A percentile compares a stretch with the other conserved stretches of the same genome.
phyloP scores from a whole-genome alignment of 2,888 invertebrate species.

The Physocephala rufipes region DNA sequence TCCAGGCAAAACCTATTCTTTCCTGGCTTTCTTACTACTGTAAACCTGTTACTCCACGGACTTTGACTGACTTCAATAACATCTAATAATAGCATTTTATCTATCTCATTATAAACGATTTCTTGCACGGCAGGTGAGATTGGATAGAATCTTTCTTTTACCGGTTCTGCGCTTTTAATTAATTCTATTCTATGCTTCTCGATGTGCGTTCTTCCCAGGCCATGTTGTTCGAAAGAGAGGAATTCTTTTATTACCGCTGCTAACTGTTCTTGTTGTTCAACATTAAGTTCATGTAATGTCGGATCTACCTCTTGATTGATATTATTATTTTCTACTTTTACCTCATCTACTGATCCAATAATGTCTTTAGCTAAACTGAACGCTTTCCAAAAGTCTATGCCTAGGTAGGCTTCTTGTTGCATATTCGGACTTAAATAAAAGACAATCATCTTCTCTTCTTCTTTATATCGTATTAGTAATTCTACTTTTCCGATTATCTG shows the following conservation, averaged over 20 bases:
- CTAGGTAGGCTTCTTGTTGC: conserved; percentile 30
- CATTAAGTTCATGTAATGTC: conserved; percentile 2
- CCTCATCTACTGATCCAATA: neutral
- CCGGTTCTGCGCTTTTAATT: too few relatives aligned
- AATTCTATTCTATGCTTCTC: conserved; percentile 25
- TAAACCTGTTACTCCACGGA: too few relatives aligned
- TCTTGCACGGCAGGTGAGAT: conserved; percentile 39
- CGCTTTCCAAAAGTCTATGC: conserved; percentile 37
- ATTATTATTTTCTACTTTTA: neutral
- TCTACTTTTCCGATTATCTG: conserved; percentile 15
- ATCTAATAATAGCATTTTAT: too few relatives aligned
- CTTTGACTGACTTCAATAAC: too few relatives aligned
- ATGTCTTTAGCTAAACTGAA: conserved; percentile 31
- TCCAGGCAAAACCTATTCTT: conserved; percentile 38
- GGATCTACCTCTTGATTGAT: neutral
- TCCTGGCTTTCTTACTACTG: too few relatives aligned
- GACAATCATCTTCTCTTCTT: neutral
- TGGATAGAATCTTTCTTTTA: too few relatives aligned
- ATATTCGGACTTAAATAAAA: conserved; percentile 32
- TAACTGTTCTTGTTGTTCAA: neutral
- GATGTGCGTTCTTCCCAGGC: conserved; percentile 33
- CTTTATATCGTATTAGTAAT: neutral
- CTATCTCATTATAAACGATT: too few relatives aligned
- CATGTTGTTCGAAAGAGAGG: conserved; percentile 12
- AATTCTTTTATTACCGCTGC: conserved; percentile 21